phyloP scores from a whole-genome alignment of 2,113 vertebrate species.

The Dipodomys spectabilis region DNA sequence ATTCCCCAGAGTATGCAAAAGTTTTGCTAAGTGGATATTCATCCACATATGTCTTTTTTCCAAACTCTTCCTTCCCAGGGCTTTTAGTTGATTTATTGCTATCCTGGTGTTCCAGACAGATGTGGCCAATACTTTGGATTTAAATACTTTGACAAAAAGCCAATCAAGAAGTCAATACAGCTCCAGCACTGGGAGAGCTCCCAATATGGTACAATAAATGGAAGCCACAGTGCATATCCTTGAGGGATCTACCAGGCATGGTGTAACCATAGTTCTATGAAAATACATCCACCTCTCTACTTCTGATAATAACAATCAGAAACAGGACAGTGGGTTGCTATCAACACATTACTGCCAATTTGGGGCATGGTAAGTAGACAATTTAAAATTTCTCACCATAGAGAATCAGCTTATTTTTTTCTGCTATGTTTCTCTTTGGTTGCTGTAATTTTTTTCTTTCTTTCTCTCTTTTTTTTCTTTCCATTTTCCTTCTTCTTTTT shows the following conservation, averaged over 20 bases:
- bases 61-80: not conserved
- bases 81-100: not conserved
- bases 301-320: not conserved
- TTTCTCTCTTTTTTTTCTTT: too few species aligned
- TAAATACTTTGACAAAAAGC: slow-evolving; percentile 14
- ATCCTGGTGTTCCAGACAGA: not conserved
- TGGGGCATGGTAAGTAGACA: not conserved
- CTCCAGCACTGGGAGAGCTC: not conserved
- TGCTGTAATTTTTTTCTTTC: not conserved
- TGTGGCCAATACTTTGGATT: not conserved
- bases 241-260: not conserved
- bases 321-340: not conserved
- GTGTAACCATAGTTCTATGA: not conserved
- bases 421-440: not conserved
- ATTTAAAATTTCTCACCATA: slow-evolving; percentile 5
- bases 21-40: not conserved
- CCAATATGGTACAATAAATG: not conserved
- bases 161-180: not conserved
- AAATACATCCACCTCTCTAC: not conserved
- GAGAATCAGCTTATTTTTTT: not conserved
- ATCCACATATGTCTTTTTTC: not conserved
- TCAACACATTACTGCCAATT: not conserved
- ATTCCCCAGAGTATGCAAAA: not conserved
- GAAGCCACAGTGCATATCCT: not conserved
- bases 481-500: too few species aligned